Evolutionary conservation across 2,797 vertebrate species (phyloP).

Genomic region (Pteronotus mesoamericanus): DNA sequence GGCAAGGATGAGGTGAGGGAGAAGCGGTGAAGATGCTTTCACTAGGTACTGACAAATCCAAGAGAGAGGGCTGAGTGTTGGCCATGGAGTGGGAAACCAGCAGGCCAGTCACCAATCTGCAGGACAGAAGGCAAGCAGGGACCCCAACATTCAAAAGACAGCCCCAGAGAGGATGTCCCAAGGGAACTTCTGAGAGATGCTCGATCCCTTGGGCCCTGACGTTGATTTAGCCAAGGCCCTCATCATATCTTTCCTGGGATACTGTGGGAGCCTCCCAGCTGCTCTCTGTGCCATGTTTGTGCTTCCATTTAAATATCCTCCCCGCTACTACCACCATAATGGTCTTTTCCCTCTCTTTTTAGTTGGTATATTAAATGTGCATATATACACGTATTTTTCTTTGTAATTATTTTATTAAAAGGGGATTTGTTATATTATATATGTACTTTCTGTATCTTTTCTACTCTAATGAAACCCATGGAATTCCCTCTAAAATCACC

Average conservation of each 20-base stretch:
- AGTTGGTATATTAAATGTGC: background rate
- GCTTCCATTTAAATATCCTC: background rate
- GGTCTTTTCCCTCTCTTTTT: background rate
- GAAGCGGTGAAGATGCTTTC: background rate
- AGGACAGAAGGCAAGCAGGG: background rate
- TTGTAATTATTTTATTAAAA: conserved; percentile 19
- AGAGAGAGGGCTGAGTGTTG: background rate
- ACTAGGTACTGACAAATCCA: background rate
- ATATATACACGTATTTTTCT: background rate
- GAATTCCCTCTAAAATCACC: conserved; percentile 3
- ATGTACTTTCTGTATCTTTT: background rate
- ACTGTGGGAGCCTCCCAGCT: background rate
- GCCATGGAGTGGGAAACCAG: background rate
- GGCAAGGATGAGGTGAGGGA: background rate
- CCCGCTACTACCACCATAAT: background rate
- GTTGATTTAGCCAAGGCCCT: background rate
- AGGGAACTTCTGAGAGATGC: background rate
- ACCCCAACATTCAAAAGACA: background rate
- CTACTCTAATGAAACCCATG: background rate
- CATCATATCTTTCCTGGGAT: background rate
- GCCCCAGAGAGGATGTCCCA: background rate
- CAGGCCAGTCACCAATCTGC: background rate
- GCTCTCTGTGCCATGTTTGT: background rate
- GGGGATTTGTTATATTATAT: background rate
- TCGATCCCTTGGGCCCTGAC: background rate